These are phyloP conservation scores for Cephus pulcher DNA, from an alignment of 2,888 invertebrate species.

Conservation along the genomic window DNA sequence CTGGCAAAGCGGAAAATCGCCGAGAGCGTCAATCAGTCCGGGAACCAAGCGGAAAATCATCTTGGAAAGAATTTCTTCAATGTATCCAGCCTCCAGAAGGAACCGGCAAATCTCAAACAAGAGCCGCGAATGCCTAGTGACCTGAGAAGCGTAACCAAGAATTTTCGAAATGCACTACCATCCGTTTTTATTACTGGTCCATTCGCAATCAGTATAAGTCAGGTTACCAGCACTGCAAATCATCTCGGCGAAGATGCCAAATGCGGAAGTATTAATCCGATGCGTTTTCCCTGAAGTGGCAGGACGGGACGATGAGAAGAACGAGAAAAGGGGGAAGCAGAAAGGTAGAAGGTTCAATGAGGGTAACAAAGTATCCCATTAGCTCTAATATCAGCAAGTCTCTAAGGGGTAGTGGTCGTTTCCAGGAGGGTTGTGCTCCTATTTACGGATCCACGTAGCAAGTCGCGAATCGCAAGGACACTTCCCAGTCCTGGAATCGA, in stretches of 20 bases:
- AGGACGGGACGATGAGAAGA: neutral
- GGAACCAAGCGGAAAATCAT: conserved; percentile 58
- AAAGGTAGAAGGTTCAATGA: neutral
- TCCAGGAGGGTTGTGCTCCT: conserved; percentile 19
- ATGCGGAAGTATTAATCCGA: conserved; percentile 52
- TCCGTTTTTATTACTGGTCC: conserved; percentile 27
- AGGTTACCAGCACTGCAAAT: neutral
- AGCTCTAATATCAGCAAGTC: conserved; percentile 39
- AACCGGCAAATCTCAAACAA: neutral
- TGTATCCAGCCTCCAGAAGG: neutral
- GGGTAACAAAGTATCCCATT: conserved; percentile 53
- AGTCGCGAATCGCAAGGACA: neutral
- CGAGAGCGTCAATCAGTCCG: conserved; percentile 49
- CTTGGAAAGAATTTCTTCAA: conserved; percentile 25
- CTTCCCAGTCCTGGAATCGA: neutral
- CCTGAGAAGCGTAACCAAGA: conserved; percentile 61
- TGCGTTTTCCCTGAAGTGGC: neutral
- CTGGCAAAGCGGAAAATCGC: conserved; percentile 60
- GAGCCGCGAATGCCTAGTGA: conserved; percentile 55
- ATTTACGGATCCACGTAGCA: conserved; percentile 10
- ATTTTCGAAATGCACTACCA: conserved; percentile 37
- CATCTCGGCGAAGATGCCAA: conserved; percentile 17
- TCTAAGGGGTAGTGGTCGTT: conserved; percentile 35
- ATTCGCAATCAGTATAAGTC: conserved; percentile 17
- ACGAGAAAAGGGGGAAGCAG: neutral